These are phyloP conservation scores for Phaethon lepturus DNA, from an alignment of 2,113 vertebrate species.

Conservation along the genomic window DNA sequence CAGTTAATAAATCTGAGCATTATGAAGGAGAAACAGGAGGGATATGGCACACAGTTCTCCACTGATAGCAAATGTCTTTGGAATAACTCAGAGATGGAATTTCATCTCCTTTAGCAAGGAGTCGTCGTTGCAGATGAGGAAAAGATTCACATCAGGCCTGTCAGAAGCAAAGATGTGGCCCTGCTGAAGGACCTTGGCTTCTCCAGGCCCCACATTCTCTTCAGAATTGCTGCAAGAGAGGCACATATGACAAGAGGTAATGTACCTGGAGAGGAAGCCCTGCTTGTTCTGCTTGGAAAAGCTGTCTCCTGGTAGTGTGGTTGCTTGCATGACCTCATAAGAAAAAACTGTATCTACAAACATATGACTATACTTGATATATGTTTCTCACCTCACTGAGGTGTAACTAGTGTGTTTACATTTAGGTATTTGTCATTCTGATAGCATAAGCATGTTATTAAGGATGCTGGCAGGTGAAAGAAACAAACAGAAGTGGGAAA, in stretches of 20 bases:
- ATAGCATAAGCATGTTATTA: background rate
- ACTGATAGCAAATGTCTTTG: background rate
- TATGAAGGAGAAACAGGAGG: background rate
- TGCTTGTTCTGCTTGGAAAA: background rate
- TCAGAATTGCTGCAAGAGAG: background rate
- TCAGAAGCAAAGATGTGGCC: constrained; percentile 24
- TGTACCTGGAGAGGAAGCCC: background rate
- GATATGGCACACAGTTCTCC: background rate
- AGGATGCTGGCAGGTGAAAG: background rate
- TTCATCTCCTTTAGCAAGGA: constrained; percentile 60
- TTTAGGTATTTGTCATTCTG: background rate
- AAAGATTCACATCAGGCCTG: constrained; percentile 34
- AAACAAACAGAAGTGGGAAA: background rate
- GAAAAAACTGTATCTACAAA: background rate
- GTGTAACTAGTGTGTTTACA: background rate
- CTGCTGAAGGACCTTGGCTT: background rate
- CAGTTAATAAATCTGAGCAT: background rate
- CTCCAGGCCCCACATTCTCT: constrained; percentile 57
- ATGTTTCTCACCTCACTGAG: background rate
- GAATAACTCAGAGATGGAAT: constrained; percentile 18
- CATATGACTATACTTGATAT: fast-evolving
- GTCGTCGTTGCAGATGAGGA: background rate
- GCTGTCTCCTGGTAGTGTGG: background rate
- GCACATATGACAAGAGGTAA: constrained; percentile 18
- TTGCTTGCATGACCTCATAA: background rate